Percentiles rank a stretch among this genome's conserved stretches.
These are phyloP conservation scores for Siniperca chuatsi DNA, from an alignment of 2,113 vertebrate species.

Conservation along the genomic window DNA sequence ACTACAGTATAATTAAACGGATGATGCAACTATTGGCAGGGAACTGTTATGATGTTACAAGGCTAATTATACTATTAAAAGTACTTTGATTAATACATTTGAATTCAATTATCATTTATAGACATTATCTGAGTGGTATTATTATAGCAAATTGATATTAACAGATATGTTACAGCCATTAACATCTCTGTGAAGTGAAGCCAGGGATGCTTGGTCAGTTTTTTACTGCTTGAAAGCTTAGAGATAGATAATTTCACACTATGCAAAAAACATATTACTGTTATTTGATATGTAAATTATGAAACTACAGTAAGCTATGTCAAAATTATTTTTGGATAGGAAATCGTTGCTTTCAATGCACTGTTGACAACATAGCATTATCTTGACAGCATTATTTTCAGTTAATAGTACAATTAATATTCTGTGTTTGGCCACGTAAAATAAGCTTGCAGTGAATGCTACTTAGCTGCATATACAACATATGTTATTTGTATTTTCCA, in stretches of 20 bases:
- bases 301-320: not conserved
- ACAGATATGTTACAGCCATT: not conserved
- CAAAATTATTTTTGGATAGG: not conserved
- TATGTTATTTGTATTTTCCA: not conserved
- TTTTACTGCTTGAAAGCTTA: not conserved
- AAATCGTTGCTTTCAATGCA: not conserved
- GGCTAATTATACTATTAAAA: conserved; percentile 19
- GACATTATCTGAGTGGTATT: not conserved
- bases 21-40: conserved; percentile 31
- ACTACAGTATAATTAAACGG: conserved; percentile 18
- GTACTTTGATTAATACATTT: not conserved
- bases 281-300: not conserved
- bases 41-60: conserved; percentile 5
- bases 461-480: not conserved
- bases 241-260: not conserved
- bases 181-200: not conserved
- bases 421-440: not conserved
- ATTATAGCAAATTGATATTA: not conserved
- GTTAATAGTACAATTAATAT: too few species aligned
- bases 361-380: not conserved
- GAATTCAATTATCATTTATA: not conserved
- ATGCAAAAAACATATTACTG: not conserved
- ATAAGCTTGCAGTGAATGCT: not conserved
- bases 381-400: not conserved
- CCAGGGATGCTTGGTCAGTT: not conserved